phyloP scores from a whole-genome alignment of 2,888 invertebrate genomes.

The Rhynchonema sp. region DNA sequence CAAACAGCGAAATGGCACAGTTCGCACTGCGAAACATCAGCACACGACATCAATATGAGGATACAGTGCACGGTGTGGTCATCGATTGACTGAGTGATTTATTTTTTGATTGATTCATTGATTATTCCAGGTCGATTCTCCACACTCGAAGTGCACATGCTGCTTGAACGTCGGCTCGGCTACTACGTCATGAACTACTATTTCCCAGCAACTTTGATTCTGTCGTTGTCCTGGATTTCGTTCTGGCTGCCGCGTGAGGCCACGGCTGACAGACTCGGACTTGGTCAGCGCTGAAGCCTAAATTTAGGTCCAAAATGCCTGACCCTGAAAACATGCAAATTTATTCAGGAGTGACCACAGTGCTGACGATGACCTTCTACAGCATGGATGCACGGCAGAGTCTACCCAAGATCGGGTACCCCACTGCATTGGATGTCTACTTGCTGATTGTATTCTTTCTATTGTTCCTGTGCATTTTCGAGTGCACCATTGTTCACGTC shows the following conservation, averaged over 20 bases:
- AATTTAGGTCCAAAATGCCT: too few species aligned
- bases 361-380: constrained; percentile 33
- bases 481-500: constrained; percentile 82
- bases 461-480: constrained; percentile 69
- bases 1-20: not conserved
- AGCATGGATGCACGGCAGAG: constrained; percentile 67
- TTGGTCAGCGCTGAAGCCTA: too few species aligned
- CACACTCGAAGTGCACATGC: constrained; percentile 26
- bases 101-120: too few species aligned
- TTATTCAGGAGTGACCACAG: constrained; percentile 7
- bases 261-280: constrained; percentile 69
- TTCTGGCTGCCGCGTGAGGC: constrained; percentile 41
- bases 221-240: constrained; percentile 59
- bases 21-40: not conserved
- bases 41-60: too few species aligned
- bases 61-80: too few species aligned
- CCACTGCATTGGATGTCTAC: constrained; percentile 79
- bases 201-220: constrained; percentile 74
- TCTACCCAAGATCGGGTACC: constrained; percentile 63
- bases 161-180: constrained; percentile 70
- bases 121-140: not conserved
- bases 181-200: constrained; percentile 86
- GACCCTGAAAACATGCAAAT: too few species aligned
- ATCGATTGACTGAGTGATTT: too few species aligned
- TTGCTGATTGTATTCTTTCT: constrained; percentile 74